Evolutionary conservation across 2,797 vertebrate species (phyloP), one percentile per base, ranked within the genome.

Genomic region (Girardinus metallicus): DNA sequence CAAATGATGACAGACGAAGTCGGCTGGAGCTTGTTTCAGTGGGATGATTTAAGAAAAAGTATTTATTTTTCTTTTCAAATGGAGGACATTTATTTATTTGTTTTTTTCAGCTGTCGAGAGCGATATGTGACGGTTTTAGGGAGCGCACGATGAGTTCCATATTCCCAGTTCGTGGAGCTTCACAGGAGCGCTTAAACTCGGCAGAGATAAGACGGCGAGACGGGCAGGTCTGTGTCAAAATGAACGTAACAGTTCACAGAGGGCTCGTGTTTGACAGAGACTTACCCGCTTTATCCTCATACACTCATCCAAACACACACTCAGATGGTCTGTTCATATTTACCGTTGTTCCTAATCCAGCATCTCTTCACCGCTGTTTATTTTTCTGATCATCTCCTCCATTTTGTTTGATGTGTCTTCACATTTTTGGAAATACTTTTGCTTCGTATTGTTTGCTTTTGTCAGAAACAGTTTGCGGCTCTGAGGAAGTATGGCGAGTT

Each of bases 1-100:
- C 88, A 91, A 91, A 92, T 55, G 85, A 92, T 93, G 91, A 94
- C 80, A 7, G 89, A 94, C 92, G 90, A 89, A 88, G 86, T 89
- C 77, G 26, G 62, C 80, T 73, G 85, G 53, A 55, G 78, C 60
- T 39, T 79, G 85, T 90, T 87, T 86, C 78, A 92, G 90, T 77
- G 79, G 83, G 23, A 34, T 18, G 36, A 68, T 87, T 87, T 77
- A 76, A 49, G 70, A 78, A 88, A 80, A 71, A 16, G 12, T 16
- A 16, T 29, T 71, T 44, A 9, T 71, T 29, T 71, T 44, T 44
- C 68, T 44, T 43, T 44, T 44, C 26, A 44, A 44, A 44, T 9
- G 78, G 26, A 68, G 73, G 86, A 83, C 79, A 74, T 81, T 77
- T 60, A 5, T 53, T 23, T 13, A 13, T 46, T 49, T 7, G 21